Conservation (phyloP, 1,140 invertebrate species). For the Plectus sambesii region DNA sequence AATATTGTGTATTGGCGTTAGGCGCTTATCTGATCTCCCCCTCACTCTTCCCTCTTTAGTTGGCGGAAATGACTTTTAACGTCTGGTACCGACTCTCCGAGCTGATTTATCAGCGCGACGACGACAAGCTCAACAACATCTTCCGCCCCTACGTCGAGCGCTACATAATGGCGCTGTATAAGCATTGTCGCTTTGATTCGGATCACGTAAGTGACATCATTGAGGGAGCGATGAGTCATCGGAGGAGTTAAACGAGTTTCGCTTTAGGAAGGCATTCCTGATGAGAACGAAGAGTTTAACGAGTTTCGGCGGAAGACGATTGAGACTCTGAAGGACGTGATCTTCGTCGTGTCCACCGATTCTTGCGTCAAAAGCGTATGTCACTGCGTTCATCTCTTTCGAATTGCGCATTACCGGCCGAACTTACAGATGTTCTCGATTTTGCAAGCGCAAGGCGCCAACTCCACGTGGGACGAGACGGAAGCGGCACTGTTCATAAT, state of each 20-base stretch:
- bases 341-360: conserved; percentile 87
- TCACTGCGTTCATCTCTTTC: conserved; percentile 56
- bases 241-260: conserved; percentile 14
- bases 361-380: conserved; percentile 85
- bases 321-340: conserved; percentile 87
- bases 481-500: conserved; percentile 92
- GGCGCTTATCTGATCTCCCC: no score
- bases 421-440: conserved; percentile 50
- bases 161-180: conserved; percentile 66
- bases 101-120: conserved; percentile 75
- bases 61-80: conserved; percentile 91
- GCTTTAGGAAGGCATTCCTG: conserved; percentile 66
- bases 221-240: no score
- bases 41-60: conserved; percentile 56
- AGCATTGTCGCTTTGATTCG: conserved; percentile 77
- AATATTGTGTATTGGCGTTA: no score
- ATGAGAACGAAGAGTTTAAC: conserved; percentile 69
- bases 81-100: conserved; percentile 92
- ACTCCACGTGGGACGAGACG: conserved; percentile 71
- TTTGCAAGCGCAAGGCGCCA: conserved; percentile 45
- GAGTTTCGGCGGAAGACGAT: conserved; percentile 79
- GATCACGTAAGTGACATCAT: conserved; percentile 65
- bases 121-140: conserved; percentile 60
- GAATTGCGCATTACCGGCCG: conserved; percentile 12
- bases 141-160: conserved; percentile 83